These are phyloP conservation scores for Sympetrum striolatum DNA, from an alignment of 2,888 invertebrate species.

Conservation along the genomic window DNA sequence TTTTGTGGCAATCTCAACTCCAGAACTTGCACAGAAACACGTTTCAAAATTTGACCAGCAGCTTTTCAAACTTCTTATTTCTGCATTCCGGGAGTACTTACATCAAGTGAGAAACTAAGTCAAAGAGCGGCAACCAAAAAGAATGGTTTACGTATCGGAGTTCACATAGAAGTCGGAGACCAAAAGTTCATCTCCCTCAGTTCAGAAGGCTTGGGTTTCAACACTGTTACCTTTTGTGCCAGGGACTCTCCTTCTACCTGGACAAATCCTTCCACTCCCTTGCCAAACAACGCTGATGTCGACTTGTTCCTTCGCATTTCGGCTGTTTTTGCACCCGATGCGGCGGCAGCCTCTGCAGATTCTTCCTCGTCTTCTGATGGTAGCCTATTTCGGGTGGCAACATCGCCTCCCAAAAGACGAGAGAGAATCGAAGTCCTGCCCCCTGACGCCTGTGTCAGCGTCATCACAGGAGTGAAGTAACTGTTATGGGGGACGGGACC, in stretches of 20 bases:
- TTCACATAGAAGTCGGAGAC: conserved; percentile 83
- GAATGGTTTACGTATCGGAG: neutral
- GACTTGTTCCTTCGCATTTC: conserved; percentile 53
- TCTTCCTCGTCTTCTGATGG: neutral
- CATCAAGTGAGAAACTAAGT: neutral
- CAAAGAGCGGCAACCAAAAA: neutral
- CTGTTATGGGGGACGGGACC: conserved; percentile 61
- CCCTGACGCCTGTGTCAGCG: conserved; percentile 56
- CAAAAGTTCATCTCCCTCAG: conserved; percentile 84
- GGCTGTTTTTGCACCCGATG: neutral
- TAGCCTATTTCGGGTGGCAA: conserved; percentile 46
- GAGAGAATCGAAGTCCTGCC: conserved; percentile 69
- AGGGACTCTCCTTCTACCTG: neutral
- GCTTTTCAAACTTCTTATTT: neutral
- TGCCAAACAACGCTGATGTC: conserved; percentile 50
- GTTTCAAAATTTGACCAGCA: too few relatives aligned
- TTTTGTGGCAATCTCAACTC: neutral
- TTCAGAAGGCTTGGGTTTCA: conserved; percentile 72
- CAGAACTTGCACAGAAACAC: neutral
- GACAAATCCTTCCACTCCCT: neutral
- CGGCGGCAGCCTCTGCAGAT: neutral
- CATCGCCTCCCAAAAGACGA: conserved; percentile 65
- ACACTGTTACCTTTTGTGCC: conserved; percentile 48
- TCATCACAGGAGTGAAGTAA: conserved; percentile 64
- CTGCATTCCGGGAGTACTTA: neutral